Base-by-base conservation (phyloP, 2,797 vertebrate genomes). In the Ciconia nigra region DNA sequence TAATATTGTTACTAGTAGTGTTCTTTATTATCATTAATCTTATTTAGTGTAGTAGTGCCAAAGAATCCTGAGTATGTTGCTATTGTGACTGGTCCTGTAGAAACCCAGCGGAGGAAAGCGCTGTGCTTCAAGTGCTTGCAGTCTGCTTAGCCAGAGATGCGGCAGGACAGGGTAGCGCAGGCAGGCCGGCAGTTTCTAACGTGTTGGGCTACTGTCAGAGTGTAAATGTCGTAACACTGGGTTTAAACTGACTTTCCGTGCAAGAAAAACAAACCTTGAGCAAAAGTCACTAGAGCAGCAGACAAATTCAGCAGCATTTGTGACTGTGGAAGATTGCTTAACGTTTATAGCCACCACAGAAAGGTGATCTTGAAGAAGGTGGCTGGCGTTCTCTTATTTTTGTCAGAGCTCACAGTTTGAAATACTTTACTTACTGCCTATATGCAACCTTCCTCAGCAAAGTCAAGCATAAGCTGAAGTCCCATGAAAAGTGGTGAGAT, bases 111-210 rank as follows among this genome's bases (percentile, higher is more conserved):
- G 44, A 19, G 41, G 49, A 28, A n/a, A 12, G 19, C 5, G 18
- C 70, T 15, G 31, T 2, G 19, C 29, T 28, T 66, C 24, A 3
- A 4, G 7, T 2, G 13, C 59, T 15, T 6, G 35, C 57, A 11
- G 33, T 2, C 7, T 7, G 9, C 9, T 4, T 2, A 0, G 17
- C 18, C 11, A 10, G 47, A 33, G 42, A 25, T 31, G 74, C 10
- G 26, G 35, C 41, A 62, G 89, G 73, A 41, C 15, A 18, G 42
- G 49, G 25, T 11, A 31, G 7, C 33, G 2, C 24, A 8, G 0
- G 0, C 6, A 10, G 21, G 35, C 35, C 58, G 62, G 31, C 54
- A 58, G 47, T 31, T 47, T 9, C 83, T 22, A 13, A 9, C 15
- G 1, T 1, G 9, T 1, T 25, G 83, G 71, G 74, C 37, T 33